phyloP scores from a whole-genome alignment of 1,140 invertebrate species.

The Lutraria rhynchaena region DNA sequence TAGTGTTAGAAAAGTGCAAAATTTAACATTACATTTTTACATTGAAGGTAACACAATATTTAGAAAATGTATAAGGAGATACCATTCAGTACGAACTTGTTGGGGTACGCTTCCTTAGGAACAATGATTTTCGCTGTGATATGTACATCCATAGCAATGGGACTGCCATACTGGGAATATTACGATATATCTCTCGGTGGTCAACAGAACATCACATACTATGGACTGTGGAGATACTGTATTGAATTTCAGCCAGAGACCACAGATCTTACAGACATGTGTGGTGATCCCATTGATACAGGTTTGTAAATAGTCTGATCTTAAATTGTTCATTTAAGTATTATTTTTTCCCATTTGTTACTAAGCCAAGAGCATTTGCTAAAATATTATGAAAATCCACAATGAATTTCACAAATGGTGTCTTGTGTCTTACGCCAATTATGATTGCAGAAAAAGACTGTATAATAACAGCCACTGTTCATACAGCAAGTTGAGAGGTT shows the following conservation, averaged over 20 bases:
- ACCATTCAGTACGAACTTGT: constrained; percentile 31
- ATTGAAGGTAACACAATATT: too few relatives aligned
- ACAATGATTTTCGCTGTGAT: not conserved
- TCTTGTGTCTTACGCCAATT: not conserved
- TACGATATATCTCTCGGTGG: constrained; percentile 4
- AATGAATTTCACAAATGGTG: not conserved
- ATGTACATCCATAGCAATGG: constrained; percentile 25
- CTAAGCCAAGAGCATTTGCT: not conserved
- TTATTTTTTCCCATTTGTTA: not conserved
- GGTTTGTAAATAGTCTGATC: not conserved
- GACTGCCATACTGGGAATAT: constrained; percentile 45
- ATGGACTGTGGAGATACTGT: constrained; percentile 39
- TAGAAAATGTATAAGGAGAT: not conserved
- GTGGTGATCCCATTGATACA: constrained; percentile 5
- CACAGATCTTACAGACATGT: not conserved
- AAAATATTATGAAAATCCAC: not conserved
- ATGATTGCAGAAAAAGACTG: not conserved
- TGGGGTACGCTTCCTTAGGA: constrained; percentile 23
- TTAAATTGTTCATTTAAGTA: not conserved
- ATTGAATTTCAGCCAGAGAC: constrained; percentile 22
- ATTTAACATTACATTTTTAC: too few relatives aligned
- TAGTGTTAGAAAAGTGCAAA: too few relatives aligned
- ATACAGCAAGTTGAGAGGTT: too few relatives aligned
- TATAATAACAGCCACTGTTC: too few relatives aligned
- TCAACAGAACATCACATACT: constrained; percentile 17